Conservation (phyloP, 2,797 vertebrate genomes). For the Arnoldichthys spilopterus region DNA sequence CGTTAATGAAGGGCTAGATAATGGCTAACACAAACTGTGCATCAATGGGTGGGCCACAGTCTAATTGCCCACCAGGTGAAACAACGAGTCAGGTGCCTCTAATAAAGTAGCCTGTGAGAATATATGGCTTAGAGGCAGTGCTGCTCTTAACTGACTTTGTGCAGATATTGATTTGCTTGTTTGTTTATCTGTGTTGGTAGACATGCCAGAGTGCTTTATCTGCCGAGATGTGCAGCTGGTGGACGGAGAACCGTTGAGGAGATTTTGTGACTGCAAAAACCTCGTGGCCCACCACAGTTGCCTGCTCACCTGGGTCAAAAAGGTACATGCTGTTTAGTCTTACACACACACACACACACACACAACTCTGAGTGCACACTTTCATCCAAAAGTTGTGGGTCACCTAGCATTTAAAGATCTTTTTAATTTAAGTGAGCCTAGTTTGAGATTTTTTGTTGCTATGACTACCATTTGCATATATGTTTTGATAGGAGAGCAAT, state of each 20-base stretch:
- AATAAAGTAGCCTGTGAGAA: not conserved
- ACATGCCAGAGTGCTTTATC: constrained; percentile 84
- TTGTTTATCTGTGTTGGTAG: constrained; percentile 62
- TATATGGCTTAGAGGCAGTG: too few species aligned
- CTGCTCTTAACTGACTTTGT: not conserved
- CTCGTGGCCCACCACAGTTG: constrained; percentile 70
- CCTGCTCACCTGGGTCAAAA: constrained; percentile 77
- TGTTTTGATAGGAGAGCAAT: too few species aligned
- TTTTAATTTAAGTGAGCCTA: not conserved
- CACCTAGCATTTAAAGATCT: too few species aligned
- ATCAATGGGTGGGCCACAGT: not conserved
- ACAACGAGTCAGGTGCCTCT: not conserved
- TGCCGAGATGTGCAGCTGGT: constrained; percentile 78
- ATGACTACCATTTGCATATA: too few species aligned
- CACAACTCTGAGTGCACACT: not conserved
- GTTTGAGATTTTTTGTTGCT: too few species aligned
- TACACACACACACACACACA: not conserved
- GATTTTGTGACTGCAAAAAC: constrained; percentile 78
- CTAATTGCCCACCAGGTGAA: not conserved
- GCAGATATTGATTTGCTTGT: not conserved
- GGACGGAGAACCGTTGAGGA: constrained; percentile 73
- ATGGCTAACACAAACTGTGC: not conserved
- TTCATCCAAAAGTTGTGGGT: not conserved
- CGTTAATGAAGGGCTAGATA: not conserved
- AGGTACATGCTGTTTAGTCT: constrained; percentile 45